Evolutionary conservation across 1,140 invertebrate species (phyloP).

Genomic region (Bombus huntii): DNA sequence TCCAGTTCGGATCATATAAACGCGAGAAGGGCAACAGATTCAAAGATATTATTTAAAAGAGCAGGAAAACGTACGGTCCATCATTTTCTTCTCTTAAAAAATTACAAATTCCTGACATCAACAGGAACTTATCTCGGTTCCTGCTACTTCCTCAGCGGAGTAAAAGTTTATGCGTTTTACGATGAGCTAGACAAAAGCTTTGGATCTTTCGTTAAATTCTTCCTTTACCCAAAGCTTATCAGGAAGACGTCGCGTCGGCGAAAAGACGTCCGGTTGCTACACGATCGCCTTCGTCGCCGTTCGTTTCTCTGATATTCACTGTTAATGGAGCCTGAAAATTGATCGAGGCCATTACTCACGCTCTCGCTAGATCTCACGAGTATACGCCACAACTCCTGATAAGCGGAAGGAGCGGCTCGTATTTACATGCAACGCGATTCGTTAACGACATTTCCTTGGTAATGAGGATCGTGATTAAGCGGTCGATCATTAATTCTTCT

Average conservation of each 20-base stretch:
- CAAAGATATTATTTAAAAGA: no score
- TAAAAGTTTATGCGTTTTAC: not conserved
- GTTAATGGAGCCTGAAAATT: constrained; percentile 36
- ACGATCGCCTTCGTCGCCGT: not conserved
- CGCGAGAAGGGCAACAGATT: no score
- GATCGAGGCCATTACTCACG: constrained; percentile 35
- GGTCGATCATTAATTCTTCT: constrained; percentile 33
- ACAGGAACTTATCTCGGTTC: not conserved
- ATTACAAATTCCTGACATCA: not conserved
- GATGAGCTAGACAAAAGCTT: not conserved
- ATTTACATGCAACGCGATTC: constrained; percentile 37
- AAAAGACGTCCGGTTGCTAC: not conserved
- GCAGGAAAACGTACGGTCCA: no score
- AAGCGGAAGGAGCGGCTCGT: constrained; percentile 7
- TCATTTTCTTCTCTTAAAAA: not conserved
- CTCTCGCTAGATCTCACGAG: not conserved
- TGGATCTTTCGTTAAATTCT: not conserved
- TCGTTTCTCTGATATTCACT: not conserved
- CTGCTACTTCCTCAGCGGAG: not conserved
- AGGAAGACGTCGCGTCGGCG: not conserved
- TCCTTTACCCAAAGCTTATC: not conserved
- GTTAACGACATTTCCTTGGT: constrained; percentile 11
- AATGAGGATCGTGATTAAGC: constrained; percentile 44
- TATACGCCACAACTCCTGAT: constrained; percentile 17
- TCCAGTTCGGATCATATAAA: no score